Conservation (phyloP, 2,797 vertebrate species). For the Anguilla marmorata region DNA sequence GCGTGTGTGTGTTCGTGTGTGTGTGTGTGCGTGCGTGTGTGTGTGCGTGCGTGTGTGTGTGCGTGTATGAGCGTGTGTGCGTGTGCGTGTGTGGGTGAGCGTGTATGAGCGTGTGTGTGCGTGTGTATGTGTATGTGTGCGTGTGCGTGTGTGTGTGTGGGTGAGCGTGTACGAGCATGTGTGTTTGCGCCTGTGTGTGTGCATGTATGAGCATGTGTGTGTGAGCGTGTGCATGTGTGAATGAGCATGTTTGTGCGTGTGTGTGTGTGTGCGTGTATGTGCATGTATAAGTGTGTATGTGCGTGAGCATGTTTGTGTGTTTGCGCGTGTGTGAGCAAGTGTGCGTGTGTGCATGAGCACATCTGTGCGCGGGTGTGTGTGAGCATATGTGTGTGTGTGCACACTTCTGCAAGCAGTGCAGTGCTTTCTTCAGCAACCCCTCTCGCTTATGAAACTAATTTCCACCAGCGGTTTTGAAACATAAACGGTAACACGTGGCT, state of each 20-base stretch:
- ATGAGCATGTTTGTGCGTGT: constrained; percentile 32
- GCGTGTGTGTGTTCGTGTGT: no score
- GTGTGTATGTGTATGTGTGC: constrained; percentile 56
- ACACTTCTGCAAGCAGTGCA: constrained; percentile 42
- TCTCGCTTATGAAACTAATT: constrained; percentile 57
- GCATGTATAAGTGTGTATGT: background rate
- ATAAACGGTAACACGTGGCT: constrained; percentile 44
- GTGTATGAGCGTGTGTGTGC: constrained; percentile 56
- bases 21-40: no score
- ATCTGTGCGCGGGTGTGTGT: background rate
- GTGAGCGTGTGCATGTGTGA: background rate
- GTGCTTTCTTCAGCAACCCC: constrained; percentile 64
- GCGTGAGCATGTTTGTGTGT: constrained; percentile 36
- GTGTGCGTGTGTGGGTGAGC: constrained; percentile 55
- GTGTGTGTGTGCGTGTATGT: constrained; percentile 53
- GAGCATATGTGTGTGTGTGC: background rate
- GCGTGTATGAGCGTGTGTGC: constrained; percentile 19
- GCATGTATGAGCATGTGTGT: constrained; percentile 56
- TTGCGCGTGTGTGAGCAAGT: constrained; percentile 53
- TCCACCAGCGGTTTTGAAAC: constrained; percentile 64
- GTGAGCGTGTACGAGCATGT: no score
- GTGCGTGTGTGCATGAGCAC: constrained; percentile 57
- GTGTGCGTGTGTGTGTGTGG: constrained; percentile 39
- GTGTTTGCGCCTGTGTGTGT: background rate
- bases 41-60: no score